phyloP scores from a whole-genome alignment of 1,140 invertebrate species.

The Diabrotica undecimpunctata region DNA sequence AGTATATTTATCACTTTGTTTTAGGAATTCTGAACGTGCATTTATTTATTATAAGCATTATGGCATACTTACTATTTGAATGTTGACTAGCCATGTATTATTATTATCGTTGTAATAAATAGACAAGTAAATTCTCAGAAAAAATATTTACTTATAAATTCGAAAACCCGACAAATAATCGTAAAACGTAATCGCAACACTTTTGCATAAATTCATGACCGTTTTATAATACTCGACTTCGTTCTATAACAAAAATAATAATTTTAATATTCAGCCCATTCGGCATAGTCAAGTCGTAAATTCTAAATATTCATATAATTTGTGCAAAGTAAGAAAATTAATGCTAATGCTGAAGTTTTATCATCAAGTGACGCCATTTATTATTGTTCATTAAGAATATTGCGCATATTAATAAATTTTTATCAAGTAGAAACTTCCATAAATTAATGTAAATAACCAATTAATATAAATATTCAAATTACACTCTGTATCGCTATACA shows the following conservation, averaged over 20 bases:
- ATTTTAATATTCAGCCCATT: no score
- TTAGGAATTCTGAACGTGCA: no score
- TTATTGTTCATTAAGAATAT: constrained; percentile 18
- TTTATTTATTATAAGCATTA: no score
- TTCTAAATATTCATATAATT: background rate
- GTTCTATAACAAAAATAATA: no score
- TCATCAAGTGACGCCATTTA: constrained; percentile 7
- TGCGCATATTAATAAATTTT: constrained; percentile 18
- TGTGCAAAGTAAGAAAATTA: constrained; percentile 8
- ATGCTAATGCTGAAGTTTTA: constrained; percentile 17
- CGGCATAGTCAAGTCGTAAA: background rate
- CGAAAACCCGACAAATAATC: constrained; percentile 7
- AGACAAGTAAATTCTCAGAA: no score
- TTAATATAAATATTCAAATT: constrained; percentile 19
- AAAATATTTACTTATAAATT: constrained; percentile 1
- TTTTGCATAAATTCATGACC: no score
- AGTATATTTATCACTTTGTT: no score
- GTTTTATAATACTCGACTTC: no score
- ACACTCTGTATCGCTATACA: constrained; percentile 4
- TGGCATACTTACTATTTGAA: no score
- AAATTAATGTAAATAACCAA: constrained; percentile 19
- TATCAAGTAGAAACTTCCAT: constrained; percentile 19
- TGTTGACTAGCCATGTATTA: no score
- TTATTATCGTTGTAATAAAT: no score
- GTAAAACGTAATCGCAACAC: background rate